Evolutionary conservation across 1,140 invertebrate species (phyloP).

Genomic region (Pogonomyrmex barbatus): DNA sequence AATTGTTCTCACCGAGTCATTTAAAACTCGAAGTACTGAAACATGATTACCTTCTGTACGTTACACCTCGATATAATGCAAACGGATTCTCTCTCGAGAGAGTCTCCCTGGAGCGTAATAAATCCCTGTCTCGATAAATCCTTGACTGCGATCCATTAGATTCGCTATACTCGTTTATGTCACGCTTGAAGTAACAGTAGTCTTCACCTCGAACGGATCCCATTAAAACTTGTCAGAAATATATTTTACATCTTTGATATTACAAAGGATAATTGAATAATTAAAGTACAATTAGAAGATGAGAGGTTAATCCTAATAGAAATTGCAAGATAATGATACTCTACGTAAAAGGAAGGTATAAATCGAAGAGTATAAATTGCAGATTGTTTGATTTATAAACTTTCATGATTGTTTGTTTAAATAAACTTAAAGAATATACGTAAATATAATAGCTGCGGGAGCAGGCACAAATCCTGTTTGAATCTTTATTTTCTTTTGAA

Average conservation of each 20-base stretch:
- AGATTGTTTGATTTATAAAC: not conserved
- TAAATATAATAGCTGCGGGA: not conserved
- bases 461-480: not conserved
- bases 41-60: slow-evolving; percentile 41
- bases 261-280: not conserved
- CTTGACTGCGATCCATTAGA: slow-evolving; percentile 36
- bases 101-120: slow-evolving; percentile 48
- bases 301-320: not conserved
- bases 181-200: slow-evolving; percentile 43
- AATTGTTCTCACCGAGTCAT: slow-evolving; percentile 40
- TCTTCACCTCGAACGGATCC: slow-evolving; percentile 36
- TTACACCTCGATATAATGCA: slow-evolving; percentile 61
- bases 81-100: slow-evolving; percentile 37
- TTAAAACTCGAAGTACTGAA: slow-evolving; percentile 29
- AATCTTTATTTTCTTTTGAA: not conserved
- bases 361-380: not conserved
- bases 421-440: not conserved
- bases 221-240: slow-evolving; percentile 64
- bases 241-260: not conserved
- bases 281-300: not conserved
- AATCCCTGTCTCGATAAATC: slow-evolving; percentile 67
- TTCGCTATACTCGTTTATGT: slow-evolving; percentile 31
- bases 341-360: not conserved
- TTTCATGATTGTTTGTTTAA: not conserved
- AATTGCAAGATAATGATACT: not conserved